Evolutionary conservation across 1,140 invertebrate genomes (phyloP), one percentile per base, ranked within the genome.

Genomic region (Drosophila gunungcola): DNA sequence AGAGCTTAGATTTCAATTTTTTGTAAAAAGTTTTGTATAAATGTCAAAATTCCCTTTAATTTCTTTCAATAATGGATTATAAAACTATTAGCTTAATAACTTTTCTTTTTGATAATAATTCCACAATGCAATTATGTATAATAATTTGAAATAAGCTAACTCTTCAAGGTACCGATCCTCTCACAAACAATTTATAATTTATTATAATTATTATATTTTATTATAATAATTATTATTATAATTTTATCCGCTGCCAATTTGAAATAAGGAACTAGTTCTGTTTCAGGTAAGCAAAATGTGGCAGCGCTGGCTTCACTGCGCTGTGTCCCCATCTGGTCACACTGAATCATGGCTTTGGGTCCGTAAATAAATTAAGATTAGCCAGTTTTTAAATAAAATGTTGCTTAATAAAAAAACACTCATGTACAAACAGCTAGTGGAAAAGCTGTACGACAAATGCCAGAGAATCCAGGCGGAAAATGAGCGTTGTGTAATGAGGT

Each of bases 381-480:
- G 55, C 4, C 16, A 64, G 45, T 36, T 25, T 42, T 39, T 62
- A 6, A 34, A 63, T n/a, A 32, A 57, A 63, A 80, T 80, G 77
- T 25, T 84, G 54, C 73, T 90, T 4, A 52, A 68, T 25, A 79
- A 78, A 16, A 84, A 90, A 32, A 10, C 52, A 0, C 52, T 79
- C 3, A 53, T 88, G 42, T 92, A 92, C 38, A 84, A 91, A 42
- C 27, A 70, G 52, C 43, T 92, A 4, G 85, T 82, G 25, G 89
- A 92, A 12, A 91, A 91, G 61, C 65, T 92, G 38, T 85, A 74
- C 39, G 57, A 76, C 32, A 80, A 73, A 57, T 92, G 91, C 36
- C 89, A 89, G 16, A 79, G 77, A 53, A 77, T 92, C 36, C 91
- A 92, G 56, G 76, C 75, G 3, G 91, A 92, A 75, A 92, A 92